Evolutionary conservation across 2,113 vertebrate genomes (phyloP), one percentile per base, ranked within the genome.

Genomic region (Myodes glareolus): DNA sequence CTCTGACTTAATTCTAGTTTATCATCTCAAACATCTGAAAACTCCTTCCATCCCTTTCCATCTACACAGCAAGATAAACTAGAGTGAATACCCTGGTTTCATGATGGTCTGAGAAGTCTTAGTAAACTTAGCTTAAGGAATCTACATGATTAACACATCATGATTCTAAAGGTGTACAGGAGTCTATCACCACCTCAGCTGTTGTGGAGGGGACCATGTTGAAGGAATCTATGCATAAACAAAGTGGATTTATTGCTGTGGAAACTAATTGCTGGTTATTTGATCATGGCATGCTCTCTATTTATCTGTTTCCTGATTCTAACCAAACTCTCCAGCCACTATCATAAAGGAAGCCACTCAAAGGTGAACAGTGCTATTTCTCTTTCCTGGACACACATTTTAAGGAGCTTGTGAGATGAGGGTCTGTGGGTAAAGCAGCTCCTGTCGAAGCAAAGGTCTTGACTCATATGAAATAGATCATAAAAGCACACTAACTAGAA

Each of bases 211-310:
- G 11, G 39, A 85, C 86, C 88, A 78, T 47, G 3, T 1, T 67
- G 5, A 86, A 65, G 76, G 13, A 55, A 7, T 75, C 33, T 91
- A 12, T 87, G 31, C 2, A 63, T 91, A n/a, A 68, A 19, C 8
- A 68, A 82, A 87, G 25, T 78, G 72, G 91, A 91, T 52, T 65
- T 90, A 29, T 3, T 95, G 27, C 8, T 91, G 70, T 58, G 63
- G 86, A 88, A 94, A 36, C 87, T 91, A 75, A 81, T 50, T 88
- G 29, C 1, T 77, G 13, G 76, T 76, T 94, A n/a, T 90, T 81
- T 67, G 47, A 75, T 91, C 13, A 3, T 23, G 23, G 14, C 25
- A 76, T 6, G 2, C 45, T 95, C 93, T 90, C 13, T 70, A 8
- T 45, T 75, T 81, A 61, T 17, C 6, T 89, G 0, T 82, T 94